Conservation (phyloP, 2,797 vertebrate species). For the Argentina silus region DNA sequence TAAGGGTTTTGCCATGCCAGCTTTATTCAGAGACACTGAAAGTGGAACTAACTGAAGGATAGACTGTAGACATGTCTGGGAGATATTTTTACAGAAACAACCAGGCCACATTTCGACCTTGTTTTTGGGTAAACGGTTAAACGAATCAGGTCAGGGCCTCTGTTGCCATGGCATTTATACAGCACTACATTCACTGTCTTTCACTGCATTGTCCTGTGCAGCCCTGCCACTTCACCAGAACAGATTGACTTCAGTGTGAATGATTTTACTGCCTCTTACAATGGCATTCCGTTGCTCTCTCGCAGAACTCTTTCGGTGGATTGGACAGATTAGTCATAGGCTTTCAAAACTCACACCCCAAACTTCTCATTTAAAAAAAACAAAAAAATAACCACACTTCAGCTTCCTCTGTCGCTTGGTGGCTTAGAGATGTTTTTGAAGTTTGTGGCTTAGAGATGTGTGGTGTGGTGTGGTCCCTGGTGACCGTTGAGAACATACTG, state of each 20-base stretch:
- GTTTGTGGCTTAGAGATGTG: conserved; percentile 15
- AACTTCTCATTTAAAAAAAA: conserved; percentile 37
- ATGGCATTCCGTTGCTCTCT: conserved; percentile 36
- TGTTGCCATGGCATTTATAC: conserved; percentile 24
- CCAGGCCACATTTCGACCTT: neutral
- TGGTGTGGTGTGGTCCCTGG: neutral
- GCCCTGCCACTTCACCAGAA: conserved; percentile 32
- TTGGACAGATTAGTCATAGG: conserved; percentile 68
- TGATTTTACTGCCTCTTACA: conserved; percentile 61
- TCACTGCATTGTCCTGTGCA: conserved; percentile 44
- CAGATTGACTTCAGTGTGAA: conserved; percentile 60
- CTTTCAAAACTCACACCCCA: conserved; percentile 20
- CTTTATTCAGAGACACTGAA: no score
- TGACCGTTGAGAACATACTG: neutral
- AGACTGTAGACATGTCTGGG: neutral
- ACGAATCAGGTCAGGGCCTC: neutral
- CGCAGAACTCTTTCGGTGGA: conserved; percentile 56
- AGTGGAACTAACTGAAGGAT: neutral
- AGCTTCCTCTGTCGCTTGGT: conserved; percentile 1
- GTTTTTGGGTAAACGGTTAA: conserved; percentile 21
- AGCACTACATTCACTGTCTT: conserved; percentile 29
- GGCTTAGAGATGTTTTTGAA: conserved; percentile 2
- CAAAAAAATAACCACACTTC: conserved; percentile 34
- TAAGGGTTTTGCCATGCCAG: neutral
- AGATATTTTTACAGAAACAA: neutral